Conservation (phyloP, 2,113 vertebrate genomes). For the Psilopogon haemacephalus region DNA sequence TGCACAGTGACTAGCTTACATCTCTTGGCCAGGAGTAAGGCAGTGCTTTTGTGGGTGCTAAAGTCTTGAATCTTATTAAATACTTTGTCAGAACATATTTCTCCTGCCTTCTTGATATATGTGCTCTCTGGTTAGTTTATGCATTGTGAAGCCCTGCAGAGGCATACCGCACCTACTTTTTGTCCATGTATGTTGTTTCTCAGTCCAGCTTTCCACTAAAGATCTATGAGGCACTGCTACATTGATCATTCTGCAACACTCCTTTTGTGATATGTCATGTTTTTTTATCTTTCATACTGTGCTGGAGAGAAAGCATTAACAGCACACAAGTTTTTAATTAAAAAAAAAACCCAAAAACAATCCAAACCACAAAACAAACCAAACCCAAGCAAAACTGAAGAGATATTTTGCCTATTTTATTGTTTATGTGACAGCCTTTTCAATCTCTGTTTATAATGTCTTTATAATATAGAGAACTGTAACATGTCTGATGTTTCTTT, state of each 20-base stretch:
- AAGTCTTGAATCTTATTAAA: neutral
- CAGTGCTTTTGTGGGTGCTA: neutral
- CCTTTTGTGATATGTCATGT: neutral
- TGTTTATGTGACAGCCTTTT: neutral
- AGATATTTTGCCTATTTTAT: neutral
- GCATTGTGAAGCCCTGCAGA: neutral
- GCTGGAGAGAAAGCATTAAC: neutral
- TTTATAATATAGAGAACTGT: neutral
- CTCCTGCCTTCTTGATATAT: neutral
- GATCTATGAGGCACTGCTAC: neutral
- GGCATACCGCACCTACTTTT: neutral
- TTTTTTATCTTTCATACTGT: neutral
- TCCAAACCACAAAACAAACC: too few relatives aligned
- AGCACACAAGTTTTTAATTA: neutral
- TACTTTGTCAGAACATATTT: neutral
- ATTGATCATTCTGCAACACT: neutral
- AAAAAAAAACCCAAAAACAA: too few relatives aligned
- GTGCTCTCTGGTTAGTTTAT: neutral
- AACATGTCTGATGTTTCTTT: neutral
- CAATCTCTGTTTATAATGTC: neutral
- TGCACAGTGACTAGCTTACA: fast-evolving
- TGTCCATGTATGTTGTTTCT: neutral
- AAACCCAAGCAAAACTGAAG: neutral
- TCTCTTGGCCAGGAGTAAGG: neutral
- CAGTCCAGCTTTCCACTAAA: neutral